These are phyloP conservation scores for Trissolcus basalis DNA, from an alignment of 1,140 invertebrate genomes.

Conservation along the genomic window DNA sequence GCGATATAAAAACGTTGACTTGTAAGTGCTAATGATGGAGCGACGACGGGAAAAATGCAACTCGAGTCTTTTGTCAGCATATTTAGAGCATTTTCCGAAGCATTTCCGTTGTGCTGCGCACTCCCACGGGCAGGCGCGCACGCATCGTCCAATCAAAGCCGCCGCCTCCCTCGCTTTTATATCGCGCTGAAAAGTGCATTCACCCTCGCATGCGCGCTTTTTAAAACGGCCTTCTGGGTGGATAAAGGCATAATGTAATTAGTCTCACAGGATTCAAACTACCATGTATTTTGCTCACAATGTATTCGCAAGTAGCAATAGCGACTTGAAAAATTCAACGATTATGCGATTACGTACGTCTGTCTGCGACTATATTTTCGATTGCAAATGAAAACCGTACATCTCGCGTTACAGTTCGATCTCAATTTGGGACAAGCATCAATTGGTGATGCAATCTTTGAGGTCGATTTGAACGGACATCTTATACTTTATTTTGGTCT, in stretches of 20 bases:
- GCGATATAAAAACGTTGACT: conserved; percentile 6
- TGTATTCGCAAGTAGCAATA: conserved; percentile 10
- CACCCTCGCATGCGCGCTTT: conserved; percentile 41
- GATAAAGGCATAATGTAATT: conserved; percentile 36
- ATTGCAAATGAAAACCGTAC: no score
- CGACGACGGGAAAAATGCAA: conserved; percentile 24
- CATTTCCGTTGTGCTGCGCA: conserved; percentile 35
- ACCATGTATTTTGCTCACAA: conserved; percentile 40
- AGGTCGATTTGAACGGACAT: neutral
- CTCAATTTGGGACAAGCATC: no score
- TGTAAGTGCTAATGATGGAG: conserved; percentile 16
- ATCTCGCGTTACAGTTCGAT: no score
- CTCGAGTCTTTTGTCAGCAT: conserved; percentile 2
- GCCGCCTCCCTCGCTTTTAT: conserved; percentile 4
- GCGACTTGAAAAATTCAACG: neutral
- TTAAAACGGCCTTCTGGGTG: conserved; percentile 35
- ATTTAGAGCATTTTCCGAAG: conserved; percentile 31
- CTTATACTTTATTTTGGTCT: conserved; percentile 27
- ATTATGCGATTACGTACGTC: no score
- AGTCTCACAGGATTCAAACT: conserved; percentile 33
- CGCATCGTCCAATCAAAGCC: conserved; percentile 25
- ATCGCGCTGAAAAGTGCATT: conserved; percentile 21
- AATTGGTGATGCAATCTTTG: no score
- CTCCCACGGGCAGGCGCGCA: conserved; percentile 34
- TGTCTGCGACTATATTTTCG: neutral